These are phyloP conservation scores for Agonopterix subpropinquella DNA, from an alignment of 2,888 invertebrate genomes.

Conservation along the genomic window DNA sequence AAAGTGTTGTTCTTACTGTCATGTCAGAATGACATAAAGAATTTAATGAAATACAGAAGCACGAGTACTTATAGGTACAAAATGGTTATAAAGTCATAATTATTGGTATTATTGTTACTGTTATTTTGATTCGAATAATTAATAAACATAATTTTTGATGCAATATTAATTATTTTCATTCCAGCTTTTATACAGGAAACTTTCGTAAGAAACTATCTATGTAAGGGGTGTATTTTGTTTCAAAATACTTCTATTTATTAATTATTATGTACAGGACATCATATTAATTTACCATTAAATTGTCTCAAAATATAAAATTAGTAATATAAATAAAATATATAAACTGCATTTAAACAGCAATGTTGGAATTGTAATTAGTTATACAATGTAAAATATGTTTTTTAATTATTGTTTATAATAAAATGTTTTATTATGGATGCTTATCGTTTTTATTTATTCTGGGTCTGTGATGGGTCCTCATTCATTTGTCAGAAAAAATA, in stretches of 20 bases:
- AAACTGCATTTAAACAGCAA: constrained; percentile 66
- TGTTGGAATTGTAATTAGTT: constrained; percentile 60
- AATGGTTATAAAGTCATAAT: too few relatives aligned
- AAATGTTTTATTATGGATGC: constrained; percentile 59
- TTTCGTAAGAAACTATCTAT: neutral
- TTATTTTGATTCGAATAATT: constrained; percentile 9
- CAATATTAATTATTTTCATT: constrained; percentile 22
- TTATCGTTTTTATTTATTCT: constrained; percentile 12
- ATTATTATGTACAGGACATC: constrained; percentile 21
- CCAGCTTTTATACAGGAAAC: constrained; percentile 16
- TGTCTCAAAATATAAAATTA: constrained; percentile 20
- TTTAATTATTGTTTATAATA: constrained; percentile 73
- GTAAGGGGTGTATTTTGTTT: neutral
- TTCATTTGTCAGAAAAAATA: too few relatives aligned
- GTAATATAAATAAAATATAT: constrained; percentile 27
- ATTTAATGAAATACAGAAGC: neutral
- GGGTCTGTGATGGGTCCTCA: too few relatives aligned
- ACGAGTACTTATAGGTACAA: neutral
- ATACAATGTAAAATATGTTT: constrained; percentile 58
- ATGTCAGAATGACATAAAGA: neutral
- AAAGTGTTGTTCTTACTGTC: neutral
- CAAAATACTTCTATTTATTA: neutral
- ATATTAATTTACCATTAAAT: constrained; percentile 10
- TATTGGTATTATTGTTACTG: constrained; percentile 12
- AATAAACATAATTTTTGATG: constrained; percentile 12